Evolutionary conservation across 2,797 vertebrate genomes (phyloP), one percentile per base, ranked within the genome.

Genomic region (Macropodus opercularis): DNA sequence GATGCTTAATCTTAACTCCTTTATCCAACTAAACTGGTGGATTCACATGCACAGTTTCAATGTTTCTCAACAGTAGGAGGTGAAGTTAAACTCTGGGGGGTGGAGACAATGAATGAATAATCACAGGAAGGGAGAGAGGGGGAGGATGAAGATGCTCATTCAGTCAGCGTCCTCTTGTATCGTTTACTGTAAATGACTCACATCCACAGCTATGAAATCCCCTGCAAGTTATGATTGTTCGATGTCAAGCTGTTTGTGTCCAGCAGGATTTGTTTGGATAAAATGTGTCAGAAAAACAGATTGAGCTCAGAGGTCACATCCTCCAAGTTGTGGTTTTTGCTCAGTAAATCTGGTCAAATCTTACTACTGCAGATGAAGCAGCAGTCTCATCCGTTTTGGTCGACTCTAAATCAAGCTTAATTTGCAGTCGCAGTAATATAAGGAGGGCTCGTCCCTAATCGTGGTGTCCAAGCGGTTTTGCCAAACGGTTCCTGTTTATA

Each of bases 261-360:
- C 69, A 32, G 42, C 49, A 41, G 66, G 72, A 85, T 83, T 86
- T 71, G 79, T 87, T 87, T 71, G 60, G 61, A 84, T 68, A 60
- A 81, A 84, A 82, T 56, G 81, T 84, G 77, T 84, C 79, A 69
- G 70, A 74, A 72, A 73, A 85, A 73, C 66, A 74, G 67, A 80
- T 64, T 64, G 67, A 11, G 56, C 69, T 75, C 69, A 61, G 64
- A 83, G 70, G 84, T 85, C 73, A 58, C 24, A 51, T 79, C 69
- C 81, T 77, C 39, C 29, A 38, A 43, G 24, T 64, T 72, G 60
- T 70, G 74, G 65, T 5, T 78, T 81, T 73, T 58, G 49, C 38
- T 50, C 42, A 72, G 79, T 86, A 78, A 83, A 87, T 85, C 69
- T 71, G 69, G 53, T 59, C 53, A 18, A 35, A 69, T 67, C 74